These are phyloP conservation scores for Vollenhovia emeryi DNA, from an alignment of 1,140 invertebrate genomes.

Conservation along the genomic window DNA sequence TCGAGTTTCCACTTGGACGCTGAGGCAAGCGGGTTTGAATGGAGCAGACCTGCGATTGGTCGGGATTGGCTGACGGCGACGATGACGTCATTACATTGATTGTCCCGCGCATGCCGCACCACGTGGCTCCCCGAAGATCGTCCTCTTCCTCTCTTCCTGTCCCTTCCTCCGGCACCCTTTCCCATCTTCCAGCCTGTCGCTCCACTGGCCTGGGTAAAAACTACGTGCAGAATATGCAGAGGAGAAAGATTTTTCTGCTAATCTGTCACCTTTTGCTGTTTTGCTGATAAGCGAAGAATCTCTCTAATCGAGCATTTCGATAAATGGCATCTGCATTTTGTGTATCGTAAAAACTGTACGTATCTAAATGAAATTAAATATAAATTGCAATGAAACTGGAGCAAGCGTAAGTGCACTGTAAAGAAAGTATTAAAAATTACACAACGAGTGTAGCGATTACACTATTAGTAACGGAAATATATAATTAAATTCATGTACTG, in stretches of 20 bases:
- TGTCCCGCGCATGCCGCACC: slow-evolving; percentile 82
- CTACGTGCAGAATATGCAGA: slow-evolving; percentile 39
- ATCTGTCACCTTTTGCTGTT: slow-evolving; percentile 12
- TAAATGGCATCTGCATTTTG: background rate
- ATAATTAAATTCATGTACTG: no score
- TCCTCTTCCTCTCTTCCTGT: slow-evolving; percentile 18
- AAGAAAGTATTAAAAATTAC: no score
- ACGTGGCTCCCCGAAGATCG: slow-evolving; percentile 78
- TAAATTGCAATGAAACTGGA: background rate
- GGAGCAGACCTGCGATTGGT: slow-evolving; percentile 82
- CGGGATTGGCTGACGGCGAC: slow-evolving; percentile 73
- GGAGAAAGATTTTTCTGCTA: slow-evolving; percentile 28
- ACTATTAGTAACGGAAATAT: no score
- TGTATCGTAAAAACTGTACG: background rate
- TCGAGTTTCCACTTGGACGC: slow-evolving; percentile 70
- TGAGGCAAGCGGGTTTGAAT: slow-evolving; percentile 82
- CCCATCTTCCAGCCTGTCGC: background rate
- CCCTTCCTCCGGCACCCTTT: background rate
- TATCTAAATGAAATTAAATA: background rate
- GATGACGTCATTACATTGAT: slow-evolving; percentile 85
- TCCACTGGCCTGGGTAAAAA: slow-evolving; percentile 43
- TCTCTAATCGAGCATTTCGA: background rate
- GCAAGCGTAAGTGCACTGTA: background rate
- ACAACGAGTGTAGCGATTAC: no score
- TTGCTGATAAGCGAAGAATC: background rate